Base-by-base conservation (phyloP, 2,113 vertebrate species). In the Jaculus jaculus region DNA sequence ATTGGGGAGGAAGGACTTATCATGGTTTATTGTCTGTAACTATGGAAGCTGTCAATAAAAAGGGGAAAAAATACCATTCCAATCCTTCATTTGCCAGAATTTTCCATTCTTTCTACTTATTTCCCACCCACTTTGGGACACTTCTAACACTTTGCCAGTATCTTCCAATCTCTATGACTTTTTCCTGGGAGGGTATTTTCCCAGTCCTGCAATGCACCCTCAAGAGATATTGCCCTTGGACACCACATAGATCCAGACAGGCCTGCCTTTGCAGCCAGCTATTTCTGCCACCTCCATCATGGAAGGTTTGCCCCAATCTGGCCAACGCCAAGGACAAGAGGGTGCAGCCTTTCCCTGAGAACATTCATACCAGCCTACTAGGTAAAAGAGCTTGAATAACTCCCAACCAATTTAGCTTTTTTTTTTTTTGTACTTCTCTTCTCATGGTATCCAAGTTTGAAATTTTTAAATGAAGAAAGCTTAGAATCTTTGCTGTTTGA, bases 401-500 rank as follows among this genome's bases (percentile, higher is more conserved):
- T 79, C 68, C 20, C 23, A 51, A 79, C 11, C 21, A 5, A 30
- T 42, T 66, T 16, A 34, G 34, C 26, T 51, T 90, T 81, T 69
- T 37, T 74, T 69, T 89, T 87, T 69, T 63, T 65, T 60, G n/a
- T 82, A 51, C 74, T 54, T 84, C 58, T 80, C 47, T 90, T 92
- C 74, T 65, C 82, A 74, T 90, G 80, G 21, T 83, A 91, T 82
- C 37, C 24, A 61, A 86, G 63, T 80, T 86, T 5, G 4, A 79
- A 80, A 86, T 17, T 74, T 91, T 73, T 75, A 86, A 89, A 86
- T 79, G 68, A 92, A 83, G 68, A 13, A 15, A 84, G 42, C 34
- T 77, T 65, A 69, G 84, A 91, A 69, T 51, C 66, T 65, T 89
- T 82, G 90, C 51, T 82, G 61, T 32, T 23, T 95, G 89, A 79